phyloP scores from a whole-genome alignment of 2,797 vertebrate species.

The Pipistrellus pygmaeus region DNA sequence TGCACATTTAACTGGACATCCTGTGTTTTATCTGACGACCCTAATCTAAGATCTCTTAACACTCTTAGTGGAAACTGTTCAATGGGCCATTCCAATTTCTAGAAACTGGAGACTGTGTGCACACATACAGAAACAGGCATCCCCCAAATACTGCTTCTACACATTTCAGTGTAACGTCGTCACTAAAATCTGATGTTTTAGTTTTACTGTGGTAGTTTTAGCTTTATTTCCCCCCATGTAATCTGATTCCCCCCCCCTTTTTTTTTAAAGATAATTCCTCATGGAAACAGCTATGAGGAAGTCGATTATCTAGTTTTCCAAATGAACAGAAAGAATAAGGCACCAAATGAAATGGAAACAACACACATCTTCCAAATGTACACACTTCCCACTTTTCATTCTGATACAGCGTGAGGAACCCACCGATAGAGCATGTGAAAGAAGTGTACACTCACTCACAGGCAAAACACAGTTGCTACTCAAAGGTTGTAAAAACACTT shows the following conservation, averaged over 20 bases:
- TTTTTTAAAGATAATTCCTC: constrained; percentile 4
- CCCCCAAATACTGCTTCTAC: neutral
- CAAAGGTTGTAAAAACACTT: neutral
- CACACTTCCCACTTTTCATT: constrained; percentile 75
- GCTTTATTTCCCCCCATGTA: neutral
- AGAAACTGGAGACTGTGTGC: neutral
- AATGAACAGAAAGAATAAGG: constrained; percentile 35
- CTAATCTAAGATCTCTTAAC: neutral
- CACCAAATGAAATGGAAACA: constrained; percentile 53
- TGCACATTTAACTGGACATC: neutral
- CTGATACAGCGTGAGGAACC: constrained; percentile 62
- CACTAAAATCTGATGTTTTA: constrained; percentile 12
- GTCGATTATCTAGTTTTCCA: constrained; percentile 2
- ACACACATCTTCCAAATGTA: constrained; percentile 47
- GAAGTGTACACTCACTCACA: neutral
- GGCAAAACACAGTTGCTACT: neutral
- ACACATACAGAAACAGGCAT: neutral
- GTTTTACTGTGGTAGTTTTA: neutral
- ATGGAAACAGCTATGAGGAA: neutral
- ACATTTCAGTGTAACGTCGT: neutral
- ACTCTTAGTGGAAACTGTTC: neutral
- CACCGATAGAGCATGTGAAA: constrained; percentile 66
- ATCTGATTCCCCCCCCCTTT: too few species aligned
- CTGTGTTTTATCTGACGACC: neutral
- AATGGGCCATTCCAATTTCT: neutral